Evolutionary conservation across 2,797 vertebrate species (phyloP), one percentile per base, ranked within the genome.

Genomic region (Anolis apletophallus): DNA sequence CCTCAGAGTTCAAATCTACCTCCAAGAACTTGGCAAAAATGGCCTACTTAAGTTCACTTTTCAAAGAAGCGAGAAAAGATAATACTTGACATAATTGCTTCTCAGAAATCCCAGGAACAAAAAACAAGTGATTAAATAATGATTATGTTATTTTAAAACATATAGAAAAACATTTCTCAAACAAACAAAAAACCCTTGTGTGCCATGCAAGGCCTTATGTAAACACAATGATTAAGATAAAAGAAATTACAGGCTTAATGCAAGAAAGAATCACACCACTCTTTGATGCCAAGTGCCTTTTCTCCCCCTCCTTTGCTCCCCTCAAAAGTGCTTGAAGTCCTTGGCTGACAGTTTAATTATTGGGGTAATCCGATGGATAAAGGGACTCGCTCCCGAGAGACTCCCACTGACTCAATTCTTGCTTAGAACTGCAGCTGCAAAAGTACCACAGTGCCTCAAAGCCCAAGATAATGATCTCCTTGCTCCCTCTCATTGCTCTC

Each of bases 281-380:
- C 94, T 94, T 97, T 95, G 88, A 88, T 87, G 97, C 94, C 94
- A 92, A 85, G 95, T 97, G 96, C 95, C 93, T 92, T 95, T 93
- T 50, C 36, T 77, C 79, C 55, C 26, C 29, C 95, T 76, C n/a
- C 16, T 3, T 95, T 91, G 94, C 73, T 14, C 34, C 29, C 94
- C 93, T 89, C 89, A 95, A 94, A 90, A 52, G 26, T 14, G 84
- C 93, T 91, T 96, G 95, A 96, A 90, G 96, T 96, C 94, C 93
- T 52, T 74, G 91, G 94, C 92, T 97, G 97, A 97, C 97, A 97
- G 95, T 95, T 93, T 98, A 98, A 98, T 98, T 98, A 97, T 93
- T 90, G 94, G 95, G 94, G 94, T 97, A 96, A 96, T 93, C 95
- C 92, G 91, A 94, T 95, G 94, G 97, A 97, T 97, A 97, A 97